Evolutionary conservation across 1,140 invertebrate genomes (phyloP).

Genomic region (Calephelis nemesis): DNA sequence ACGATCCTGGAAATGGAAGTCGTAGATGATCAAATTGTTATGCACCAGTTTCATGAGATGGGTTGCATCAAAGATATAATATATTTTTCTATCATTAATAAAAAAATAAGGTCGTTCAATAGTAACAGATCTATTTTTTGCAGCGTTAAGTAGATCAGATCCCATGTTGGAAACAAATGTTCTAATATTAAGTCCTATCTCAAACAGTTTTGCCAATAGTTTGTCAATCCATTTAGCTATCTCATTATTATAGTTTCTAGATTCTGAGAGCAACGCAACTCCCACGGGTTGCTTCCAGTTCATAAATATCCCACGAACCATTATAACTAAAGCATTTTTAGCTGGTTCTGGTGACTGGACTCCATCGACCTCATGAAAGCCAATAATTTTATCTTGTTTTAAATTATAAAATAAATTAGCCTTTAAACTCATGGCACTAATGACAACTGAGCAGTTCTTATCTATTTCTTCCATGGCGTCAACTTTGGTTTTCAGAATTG

Average conservation of each 20-base stretch:
- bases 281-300: constrained; percentile 33
- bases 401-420: constrained; percentile 35
- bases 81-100: too few species aligned
- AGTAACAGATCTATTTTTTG: constrained; percentile 19
- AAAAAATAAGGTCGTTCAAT: too few species aligned
- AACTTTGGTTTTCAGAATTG: neutral
- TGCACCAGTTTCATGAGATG: constrained; percentile 30
- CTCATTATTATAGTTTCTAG: constrained; percentile 19
- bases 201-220: constrained; percentile 28
- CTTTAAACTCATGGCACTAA: constrained; percentile 33
- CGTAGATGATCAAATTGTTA: constrained; percentile 15
- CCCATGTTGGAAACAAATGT: constrained; percentile 29
- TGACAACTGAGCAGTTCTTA: constrained; percentile 32
- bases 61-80: constrained; percentile 29
- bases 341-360: constrained; percentile 31
- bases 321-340: constrained; percentile 25
- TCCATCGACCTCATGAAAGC: constrained; percentile 40
- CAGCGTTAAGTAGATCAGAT: constrained; percentile 28
- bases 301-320: constrained; percentile 33
- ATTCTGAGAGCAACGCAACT: constrained; percentile 32
- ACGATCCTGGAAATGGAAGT: constrained; percentile 19
- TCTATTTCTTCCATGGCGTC: constrained; percentile 4
- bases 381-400: constrained; percentile 34
- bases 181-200: constrained; percentile 33
- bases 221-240: constrained; percentile 36